These are phyloP conservation scores for Lithosia quadra DNA, from an alignment of 2,888 invertebrate genomes.

Conservation along the genomic window DNA sequence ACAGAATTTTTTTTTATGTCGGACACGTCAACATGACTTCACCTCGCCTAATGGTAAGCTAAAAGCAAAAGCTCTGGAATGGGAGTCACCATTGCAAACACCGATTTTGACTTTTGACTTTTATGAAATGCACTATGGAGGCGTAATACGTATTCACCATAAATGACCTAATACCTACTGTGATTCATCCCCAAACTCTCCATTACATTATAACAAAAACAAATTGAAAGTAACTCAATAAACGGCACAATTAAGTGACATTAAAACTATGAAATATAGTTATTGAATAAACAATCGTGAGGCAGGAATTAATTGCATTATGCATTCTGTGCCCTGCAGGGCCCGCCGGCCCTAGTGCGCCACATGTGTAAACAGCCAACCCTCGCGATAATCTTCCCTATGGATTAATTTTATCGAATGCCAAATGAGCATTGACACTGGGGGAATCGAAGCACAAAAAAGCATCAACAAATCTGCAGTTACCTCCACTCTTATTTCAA, in stretches of 20 bases:
- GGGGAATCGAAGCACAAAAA: conserved; percentile 64
- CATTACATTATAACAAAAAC: conserved; percentile 18
- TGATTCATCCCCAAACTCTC: conserved; percentile 6
- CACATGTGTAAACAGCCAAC: conserved; percentile 77
- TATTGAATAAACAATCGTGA: conserved; percentile 66
- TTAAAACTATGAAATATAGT: conserved; percentile 62
- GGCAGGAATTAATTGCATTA: conserved; percentile 77
- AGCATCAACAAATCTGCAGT: conserved; percentile 48
- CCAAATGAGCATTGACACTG: conserved; percentile 84
- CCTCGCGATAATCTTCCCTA: conserved; percentile 75
- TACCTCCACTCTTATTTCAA: conserved; percentile 43
- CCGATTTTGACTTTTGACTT: no score
- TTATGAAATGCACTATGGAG: not conserved
- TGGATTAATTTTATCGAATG: conserved; percentile 85
- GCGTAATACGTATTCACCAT: not conserved
- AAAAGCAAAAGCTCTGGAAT: no score
- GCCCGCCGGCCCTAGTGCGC: conserved; percentile 47
- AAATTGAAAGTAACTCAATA: conserved; percentile 50
- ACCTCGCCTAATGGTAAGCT: no score
- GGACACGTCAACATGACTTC: no score
- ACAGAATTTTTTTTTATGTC: no score
- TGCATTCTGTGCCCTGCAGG: conserved; percentile 53
- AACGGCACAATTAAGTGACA: conserved; percentile 54
- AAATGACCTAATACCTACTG: not conserved
- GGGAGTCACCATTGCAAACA: no score